These are phyloP conservation scores for Dipodomys stephensi DNA, from an alignment of 2,113 vertebrate genomes.

Conservation along the genomic window DNA sequence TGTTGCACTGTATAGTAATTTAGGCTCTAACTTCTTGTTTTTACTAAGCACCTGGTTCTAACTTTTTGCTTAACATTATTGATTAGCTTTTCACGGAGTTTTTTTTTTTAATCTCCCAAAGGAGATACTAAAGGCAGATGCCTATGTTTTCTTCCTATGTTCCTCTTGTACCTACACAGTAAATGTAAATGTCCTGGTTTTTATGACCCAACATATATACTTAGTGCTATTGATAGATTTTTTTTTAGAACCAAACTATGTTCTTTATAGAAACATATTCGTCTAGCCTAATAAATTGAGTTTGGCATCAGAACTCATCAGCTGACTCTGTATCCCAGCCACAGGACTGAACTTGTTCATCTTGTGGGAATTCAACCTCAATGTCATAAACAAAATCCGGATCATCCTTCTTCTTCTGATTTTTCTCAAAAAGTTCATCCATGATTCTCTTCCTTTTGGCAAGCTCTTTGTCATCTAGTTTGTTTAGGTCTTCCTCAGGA, in stretches of 20 bases:
- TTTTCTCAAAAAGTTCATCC: slow-evolving; percentile 95
- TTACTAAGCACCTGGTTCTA: not conserved
- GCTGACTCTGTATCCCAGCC: slow-evolving; percentile 94
- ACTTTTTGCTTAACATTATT: not conserved
- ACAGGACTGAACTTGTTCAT: slow-evolving; percentile 88
- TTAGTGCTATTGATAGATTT: slow-evolving; percentile 44
- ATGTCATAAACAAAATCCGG: slow-evolving; percentile 94
- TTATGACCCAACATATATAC: not conserved
- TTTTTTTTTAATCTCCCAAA: slow-evolving; percentile 3
- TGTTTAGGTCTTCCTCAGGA: slow-evolving; percentile 95
- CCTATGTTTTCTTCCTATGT: slow-evolving; percentile 20
- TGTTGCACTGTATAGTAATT: not conserved
- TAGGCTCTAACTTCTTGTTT: not conserved
- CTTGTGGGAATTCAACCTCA: slow-evolving; percentile 92
- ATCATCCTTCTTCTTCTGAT: slow-evolving; percentile 92
- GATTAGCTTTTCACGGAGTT: slow-evolving; percentile 13
- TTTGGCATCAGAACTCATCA: slow-evolving; percentile 88
- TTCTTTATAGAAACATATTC: not conserved
- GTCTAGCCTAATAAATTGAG: not conserved
- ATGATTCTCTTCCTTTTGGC: slow-evolving; percentile 94
- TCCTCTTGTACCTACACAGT: not conserved
- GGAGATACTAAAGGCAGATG: slow-evolving; percentile 22
- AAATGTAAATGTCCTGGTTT: slow-evolving; percentile 20
- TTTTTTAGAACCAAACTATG: not conserved
- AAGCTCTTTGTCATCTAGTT: slow-evolving; percentile 93